These are phyloP conservation scores for Diplosoma virens DNA, from an alignment of 23 tunicate species.

Conservation along the genomic window DNA sequence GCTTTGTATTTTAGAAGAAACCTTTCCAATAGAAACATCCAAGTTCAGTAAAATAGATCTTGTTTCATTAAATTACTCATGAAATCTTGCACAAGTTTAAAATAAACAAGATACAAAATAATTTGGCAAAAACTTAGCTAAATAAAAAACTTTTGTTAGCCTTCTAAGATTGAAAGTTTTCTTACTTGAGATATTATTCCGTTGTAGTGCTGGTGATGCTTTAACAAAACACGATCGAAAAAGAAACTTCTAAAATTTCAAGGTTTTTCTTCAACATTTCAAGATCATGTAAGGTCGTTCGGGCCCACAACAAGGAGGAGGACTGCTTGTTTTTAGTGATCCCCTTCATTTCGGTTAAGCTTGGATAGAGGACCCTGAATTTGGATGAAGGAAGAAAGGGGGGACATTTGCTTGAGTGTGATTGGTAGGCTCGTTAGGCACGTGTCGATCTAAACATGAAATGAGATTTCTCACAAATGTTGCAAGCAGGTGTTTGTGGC, in stretches of 20 bases:
- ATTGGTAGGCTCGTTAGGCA: slow-evolving; percentile 56
- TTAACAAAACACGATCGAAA: slow-evolving; percentile 54
- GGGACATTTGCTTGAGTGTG: slow-evolving; percentile 63
- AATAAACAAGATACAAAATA: too few species aligned
- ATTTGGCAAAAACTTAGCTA: too few species aligned
- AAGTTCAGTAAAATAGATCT: too few species aligned
- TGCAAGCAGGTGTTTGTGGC: too few species aligned
- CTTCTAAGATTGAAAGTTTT: too few species aligned
- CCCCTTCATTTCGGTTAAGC: slow-evolving; percentile 37
- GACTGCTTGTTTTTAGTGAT: slow-evolving; percentile 64
- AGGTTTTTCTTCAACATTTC: slow-evolving; percentile 61
- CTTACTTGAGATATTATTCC: slow-evolving; percentile 83
- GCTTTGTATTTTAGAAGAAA: too few species aligned
- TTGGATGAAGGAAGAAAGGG: slow-evolving; percentile 39
- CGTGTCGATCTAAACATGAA: slow-evolving; percentile 52
- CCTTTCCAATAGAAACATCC: too few species aligned
- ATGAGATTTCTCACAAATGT: too few species aligned
- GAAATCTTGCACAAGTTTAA: too few species aligned
- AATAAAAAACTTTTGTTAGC: too few species aligned
- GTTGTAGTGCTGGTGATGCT: slow-evolving; percentile 60
- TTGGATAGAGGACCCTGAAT: slow-evolving; percentile 55
- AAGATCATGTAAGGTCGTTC: slow-evolving; percentile 76
- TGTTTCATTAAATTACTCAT: too few species aligned
- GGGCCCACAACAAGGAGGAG: slow-evolving; percentile 32
- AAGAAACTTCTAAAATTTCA: slow-evolving; percentile 23